Base-by-base conservation (phyloP, 2,113 vertebrate species). In the Gambusia affinis region DNA sequence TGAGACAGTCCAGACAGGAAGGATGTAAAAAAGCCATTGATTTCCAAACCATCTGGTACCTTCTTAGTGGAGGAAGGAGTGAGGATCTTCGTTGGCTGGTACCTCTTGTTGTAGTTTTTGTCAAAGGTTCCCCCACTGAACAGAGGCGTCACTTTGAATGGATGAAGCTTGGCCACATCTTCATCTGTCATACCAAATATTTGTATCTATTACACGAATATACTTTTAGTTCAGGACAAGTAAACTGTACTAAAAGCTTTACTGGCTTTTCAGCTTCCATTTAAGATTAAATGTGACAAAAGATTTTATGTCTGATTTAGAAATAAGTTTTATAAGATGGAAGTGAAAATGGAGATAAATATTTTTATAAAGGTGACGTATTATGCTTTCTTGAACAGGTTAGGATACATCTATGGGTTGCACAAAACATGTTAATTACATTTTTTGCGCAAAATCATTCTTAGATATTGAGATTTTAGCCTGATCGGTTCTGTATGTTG, bases 61-160 rank as follows among this genome's bases (percentile, higher is more conserved):
- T 95, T 95, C 79, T 88, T 93, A 10, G 90, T 84, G 0, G 91
- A 91, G 0, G 78, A 27, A 0, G 94, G 95, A 29, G 93, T 35
- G 8, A 51, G 47, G 72, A 95, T 94, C 33, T 81, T 89, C 75
- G 93, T 81, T 12, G 94, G 92, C 27, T 87, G 80, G 83, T 81
- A 94, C 64, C 79, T 86, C 73, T 63, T 91, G 92, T 95, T 95
- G 91, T 95, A 95, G 65, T 88, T 80, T 64, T 80, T 93, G 89
- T 95, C 83, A 42, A 95, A 95, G 11, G 90, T 94, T 37, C 95
- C 94, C 1, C 95, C 95, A 8, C 47, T 71, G 83, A 87, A 95
- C 68, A 95, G 88, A 8, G 90, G 14, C 57, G 54, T 80, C 47
- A 94, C 75, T n/a, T 17, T 72, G 80, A 91, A 95, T 27, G 94